A percentile compares a stretch with the other conserved stretches of the same genome.
Conservation (phyloP, 2,888 invertebrate genomes). For the Lepidocyrtinus sp. region DNA sequence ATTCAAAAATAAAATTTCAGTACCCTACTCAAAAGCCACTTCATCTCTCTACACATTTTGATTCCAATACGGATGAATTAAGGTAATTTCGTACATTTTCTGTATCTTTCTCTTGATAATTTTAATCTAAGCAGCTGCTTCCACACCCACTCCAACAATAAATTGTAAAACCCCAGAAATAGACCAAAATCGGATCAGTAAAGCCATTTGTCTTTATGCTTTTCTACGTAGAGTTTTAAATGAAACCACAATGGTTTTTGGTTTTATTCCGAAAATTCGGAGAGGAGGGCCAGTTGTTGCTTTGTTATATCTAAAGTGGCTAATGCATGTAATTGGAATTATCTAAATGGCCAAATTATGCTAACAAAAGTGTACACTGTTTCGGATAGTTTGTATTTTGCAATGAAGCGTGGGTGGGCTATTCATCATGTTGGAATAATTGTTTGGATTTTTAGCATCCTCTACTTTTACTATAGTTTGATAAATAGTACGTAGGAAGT, state of each 20-base stretch:
- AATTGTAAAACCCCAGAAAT: neutral
- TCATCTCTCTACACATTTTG: no score
- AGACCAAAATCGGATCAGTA: neutral
- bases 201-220: conserved; percentile 1
- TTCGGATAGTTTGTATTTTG: conserved; percentile 23
- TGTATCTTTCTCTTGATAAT: neutral
- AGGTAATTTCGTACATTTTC: neutral
- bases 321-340: no score
- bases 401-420: conserved; percentile 45
- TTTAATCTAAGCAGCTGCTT: conserved; percentile 6
- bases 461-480: neutral
- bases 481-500: neutral
- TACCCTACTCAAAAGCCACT: no score
- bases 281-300: neutral
- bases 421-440: no score
- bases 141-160: conserved; percentile 11
- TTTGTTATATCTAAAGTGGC: neutral
- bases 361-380: no score
- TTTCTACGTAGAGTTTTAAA: neutral
- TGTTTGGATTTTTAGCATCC: conserved; percentile 13
- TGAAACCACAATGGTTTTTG: neutral
- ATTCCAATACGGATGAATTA: no score
- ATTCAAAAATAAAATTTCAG: no score
- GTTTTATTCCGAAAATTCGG: neutral
- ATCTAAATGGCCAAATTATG: neutral